These are phyloP conservation scores for Lissocephala sabroskyi DNA, from an alignment of 2,888 invertebrate species.

Conservation along the genomic window DNA sequence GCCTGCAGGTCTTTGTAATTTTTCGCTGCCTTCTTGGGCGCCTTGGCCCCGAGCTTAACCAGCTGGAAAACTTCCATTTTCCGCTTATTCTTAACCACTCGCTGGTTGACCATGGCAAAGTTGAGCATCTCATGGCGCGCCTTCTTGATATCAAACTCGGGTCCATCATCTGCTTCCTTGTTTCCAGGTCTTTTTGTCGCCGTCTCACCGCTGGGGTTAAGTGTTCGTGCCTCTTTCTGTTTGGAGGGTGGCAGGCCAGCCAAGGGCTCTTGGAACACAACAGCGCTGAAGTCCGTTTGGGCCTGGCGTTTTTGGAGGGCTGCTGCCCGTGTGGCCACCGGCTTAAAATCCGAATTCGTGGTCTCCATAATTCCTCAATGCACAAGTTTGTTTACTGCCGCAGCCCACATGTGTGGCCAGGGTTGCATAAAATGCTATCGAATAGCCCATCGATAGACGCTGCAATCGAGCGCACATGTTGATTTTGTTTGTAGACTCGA, in stretches of 20 bases:
- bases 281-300: slow-evolving; percentile 49
- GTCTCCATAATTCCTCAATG: slow-evolving; percentile 31
- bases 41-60: slow-evolving; percentile 88
- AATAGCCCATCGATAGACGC: slow-evolving; percentile 1
- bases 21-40: slow-evolving; percentile 78
- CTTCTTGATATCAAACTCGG: slow-evolving; percentile 81
- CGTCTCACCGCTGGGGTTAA: background rate
- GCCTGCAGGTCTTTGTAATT: slow-evolving; percentile 83
- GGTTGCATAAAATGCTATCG: background rate
- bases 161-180: background rate
- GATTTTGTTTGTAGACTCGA: slow-evolving; percentile 1
- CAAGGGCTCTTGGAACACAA: slow-evolving; percentile 63
- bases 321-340: slow-evolving; percentile 68
- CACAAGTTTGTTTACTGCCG: no score
- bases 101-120: slow-evolving; percentile 84
- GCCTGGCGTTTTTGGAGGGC: slow-evolving; percentile 40
- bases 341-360: slow-evolving; percentile 53
- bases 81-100: slow-evolving; percentile 80
- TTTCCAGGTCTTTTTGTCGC: background rate
- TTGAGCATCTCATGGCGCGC: slow-evolving; percentile 87
- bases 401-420: no score
- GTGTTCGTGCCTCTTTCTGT: no score
- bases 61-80: slow-evolving; percentile 84
- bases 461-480: background rate
- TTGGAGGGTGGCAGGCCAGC: background rate